Evolutionary conservation across 2,888 invertebrate species (phyloP), one percentile per base, ranked within the genome.

Genomic region (Seladonia tumulorum): DNA sequence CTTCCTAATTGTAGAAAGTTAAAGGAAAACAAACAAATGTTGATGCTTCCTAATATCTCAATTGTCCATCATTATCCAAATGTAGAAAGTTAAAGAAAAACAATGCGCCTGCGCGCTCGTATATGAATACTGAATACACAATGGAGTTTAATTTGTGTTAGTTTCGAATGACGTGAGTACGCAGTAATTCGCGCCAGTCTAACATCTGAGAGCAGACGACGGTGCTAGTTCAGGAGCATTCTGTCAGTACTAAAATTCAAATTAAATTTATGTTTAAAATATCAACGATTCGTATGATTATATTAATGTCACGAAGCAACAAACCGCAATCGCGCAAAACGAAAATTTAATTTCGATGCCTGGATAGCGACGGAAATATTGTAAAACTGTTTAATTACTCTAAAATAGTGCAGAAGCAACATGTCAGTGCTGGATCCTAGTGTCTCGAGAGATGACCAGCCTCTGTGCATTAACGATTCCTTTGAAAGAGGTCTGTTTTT

Each of bases 341-440:
- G n/a, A 47, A 35, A 72, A 74, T 60, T 49, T 74, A 72, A 76
- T 57, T 57, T 74, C 74, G 35, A 87, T 85, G 87, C 25, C 57
- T 25, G 53, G 8, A 57, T 39, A 35, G 57, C 49, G 45, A 47
- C 79, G 78, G 76, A 87, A 35, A 82, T 75, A 83, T 81, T 53
- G 86, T 79, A 81, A 88, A 90, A 89, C 95, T 74, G 82, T 81
- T 76, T n/a, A 72, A 60, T 74, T 53, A 66, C 22, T 70, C 39
- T 76, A 79, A 71, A 81, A 68, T 29, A 75, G 42, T 14, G 35
- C 42, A 53, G 14, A 70, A 45, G 18, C 74, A 80, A 84, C 81
- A 91, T 95, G 94, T 94, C 94, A 90, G 93, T 95, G n/a, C 83
- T 95, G 66, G 94, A 95, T 91, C 94, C 95, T 16, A 94, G 93